Conservation (phyloP, 2,797 vertebrate genomes). For the Cuniculus paca region DNA sequence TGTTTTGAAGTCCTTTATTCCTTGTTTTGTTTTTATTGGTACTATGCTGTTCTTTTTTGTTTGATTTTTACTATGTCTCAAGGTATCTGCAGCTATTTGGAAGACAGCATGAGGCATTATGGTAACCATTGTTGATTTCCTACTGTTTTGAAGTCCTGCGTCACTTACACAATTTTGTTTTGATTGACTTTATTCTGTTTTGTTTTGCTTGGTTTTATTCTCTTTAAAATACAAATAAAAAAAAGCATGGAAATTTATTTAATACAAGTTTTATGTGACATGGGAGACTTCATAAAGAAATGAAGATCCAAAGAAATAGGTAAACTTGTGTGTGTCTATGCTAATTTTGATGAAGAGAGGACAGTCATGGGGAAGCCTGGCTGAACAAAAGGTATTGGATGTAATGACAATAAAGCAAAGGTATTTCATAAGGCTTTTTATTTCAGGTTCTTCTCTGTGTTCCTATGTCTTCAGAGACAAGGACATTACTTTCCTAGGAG, state of each 20-base stretch:
- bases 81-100: too few species aligned
- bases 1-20: too few species aligned
- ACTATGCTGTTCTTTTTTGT: too few species aligned
- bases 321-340: neutral
- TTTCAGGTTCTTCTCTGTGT: neutral
- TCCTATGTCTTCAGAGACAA: neutral
- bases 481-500: neutral
- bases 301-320: neutral
- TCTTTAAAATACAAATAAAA: too few species aligned
- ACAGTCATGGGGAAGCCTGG: neutral
- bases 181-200: too few species aligned
- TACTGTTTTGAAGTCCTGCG: too few species aligned
- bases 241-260: neutral
- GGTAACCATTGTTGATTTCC: too few species aligned
- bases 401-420: neutral
- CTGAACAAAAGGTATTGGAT: neutral
- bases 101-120: too few species aligned
- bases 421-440: neutral
- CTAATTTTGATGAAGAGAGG: neutral
- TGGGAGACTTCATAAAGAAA: neutral
- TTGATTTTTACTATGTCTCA: too few species aligned
- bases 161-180: too few species aligned
- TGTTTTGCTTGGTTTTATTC: too few species aligned
- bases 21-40: too few species aligned
- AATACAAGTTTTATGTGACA: neutral